These are phyloP conservation scores for Drosophila imparisetae DNA, from an alignment of 2,888 invertebrate species.

Conservation along the genomic window DNA sequence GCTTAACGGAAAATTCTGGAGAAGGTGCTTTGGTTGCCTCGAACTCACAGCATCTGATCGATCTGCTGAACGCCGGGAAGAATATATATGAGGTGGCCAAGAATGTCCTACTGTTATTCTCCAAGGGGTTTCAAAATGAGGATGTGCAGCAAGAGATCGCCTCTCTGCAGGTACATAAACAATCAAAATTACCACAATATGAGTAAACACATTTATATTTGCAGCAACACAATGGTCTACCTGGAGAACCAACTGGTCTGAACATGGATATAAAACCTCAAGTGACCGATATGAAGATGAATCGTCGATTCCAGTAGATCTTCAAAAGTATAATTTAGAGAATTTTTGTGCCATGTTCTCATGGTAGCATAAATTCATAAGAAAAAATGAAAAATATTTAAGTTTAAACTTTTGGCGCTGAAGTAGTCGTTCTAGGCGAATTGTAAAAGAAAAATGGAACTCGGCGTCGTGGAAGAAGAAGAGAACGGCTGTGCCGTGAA, in stretches of 20 bases:
- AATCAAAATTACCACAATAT: neutral
- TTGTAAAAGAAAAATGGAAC: neutral
- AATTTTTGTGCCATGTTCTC: neutral
- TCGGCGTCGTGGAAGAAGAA: slow-evolving; percentile 15
- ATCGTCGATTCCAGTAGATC: slow-evolving; percentile 39
- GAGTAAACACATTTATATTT: neutral
- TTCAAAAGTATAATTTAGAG: neutral
- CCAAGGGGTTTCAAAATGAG: slow-evolving; percentile 63
- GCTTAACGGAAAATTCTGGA: neutral
- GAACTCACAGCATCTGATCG: slow-evolving; percentile 26
- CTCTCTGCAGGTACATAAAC: slow-evolving; percentile 69
- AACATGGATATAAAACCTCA: slow-evolving; percentile 23
- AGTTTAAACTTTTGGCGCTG: neutral
- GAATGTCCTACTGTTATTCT: slow-evolving; percentile 58
- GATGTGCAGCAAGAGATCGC: slow-evolving; percentile 76
- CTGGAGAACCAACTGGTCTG: slow-evolving; percentile 11
- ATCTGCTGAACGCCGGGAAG: slow-evolving; percentile 17
- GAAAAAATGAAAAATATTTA: neutral
- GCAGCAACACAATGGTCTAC: slow-evolving; percentile 15
- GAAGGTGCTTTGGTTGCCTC: neutral
- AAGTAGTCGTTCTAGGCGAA: slow-evolving; percentile 23
- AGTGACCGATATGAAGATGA: slow-evolving; percentile 23
- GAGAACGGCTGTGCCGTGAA: slow-evolving; percentile 21
- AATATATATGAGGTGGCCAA: slow-evolving; percentile 41
- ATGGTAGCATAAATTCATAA: neutral